A percentile compares a stretch with the other conserved stretches of the same genome.
phyloP scores from a whole-genome alignment of 1,140 invertebrate genomes.

The Aphaenogaster ashmeadi region DNA sequence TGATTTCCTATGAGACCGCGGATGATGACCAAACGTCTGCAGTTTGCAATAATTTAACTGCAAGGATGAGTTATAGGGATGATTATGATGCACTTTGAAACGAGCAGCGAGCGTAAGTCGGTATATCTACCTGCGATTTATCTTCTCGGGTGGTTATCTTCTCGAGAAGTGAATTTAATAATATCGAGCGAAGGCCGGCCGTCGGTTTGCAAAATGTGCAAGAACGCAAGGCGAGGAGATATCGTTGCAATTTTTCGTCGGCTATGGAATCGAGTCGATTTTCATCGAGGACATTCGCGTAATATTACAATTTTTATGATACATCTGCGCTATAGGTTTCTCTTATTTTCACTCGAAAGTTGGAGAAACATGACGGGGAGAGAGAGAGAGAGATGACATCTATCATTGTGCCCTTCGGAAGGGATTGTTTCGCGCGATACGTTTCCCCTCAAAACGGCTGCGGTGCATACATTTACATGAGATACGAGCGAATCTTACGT shows the following conservation, averaged over 20 bases:
- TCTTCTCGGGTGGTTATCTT: not conserved
- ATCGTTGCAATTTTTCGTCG: slow-evolving; percentile 10
- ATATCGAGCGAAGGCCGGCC: not conserved
- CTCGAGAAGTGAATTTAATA: slow-evolving; percentile 16
- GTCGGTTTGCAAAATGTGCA: not conserved
- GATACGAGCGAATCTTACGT: slow-evolving; percentile 33
- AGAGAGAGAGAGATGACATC: not conserved
- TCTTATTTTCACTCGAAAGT: slow-evolving; percentile 5
- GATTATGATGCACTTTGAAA: slow-evolving; percentile 7
- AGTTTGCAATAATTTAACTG: slow-evolving; percentile 42
- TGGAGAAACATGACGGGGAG: not conserved
- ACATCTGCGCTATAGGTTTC: not conserved
- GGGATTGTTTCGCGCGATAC: slow-evolving; percentile 26
- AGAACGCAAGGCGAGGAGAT: not conserved
- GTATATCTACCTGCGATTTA: not conserved
- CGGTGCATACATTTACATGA: slow-evolving; percentile 36
- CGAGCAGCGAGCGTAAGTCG: not conserved
- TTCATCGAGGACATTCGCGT: not conserved
- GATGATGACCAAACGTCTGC: slow-evolving; percentile 26
- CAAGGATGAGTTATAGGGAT: slow-evolving; percentile 27
- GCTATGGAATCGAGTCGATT: not conserved
- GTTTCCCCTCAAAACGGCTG: slow-evolving; percentile 12
- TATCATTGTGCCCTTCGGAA: slow-evolving; percentile 3
- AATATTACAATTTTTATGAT: slow-evolving; percentile 9
- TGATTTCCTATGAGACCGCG: slow-evolving; percentile 48